Conservation (phyloP, 2,888 invertebrate genomes). For the Megaustenia siamemsis region DNA sequence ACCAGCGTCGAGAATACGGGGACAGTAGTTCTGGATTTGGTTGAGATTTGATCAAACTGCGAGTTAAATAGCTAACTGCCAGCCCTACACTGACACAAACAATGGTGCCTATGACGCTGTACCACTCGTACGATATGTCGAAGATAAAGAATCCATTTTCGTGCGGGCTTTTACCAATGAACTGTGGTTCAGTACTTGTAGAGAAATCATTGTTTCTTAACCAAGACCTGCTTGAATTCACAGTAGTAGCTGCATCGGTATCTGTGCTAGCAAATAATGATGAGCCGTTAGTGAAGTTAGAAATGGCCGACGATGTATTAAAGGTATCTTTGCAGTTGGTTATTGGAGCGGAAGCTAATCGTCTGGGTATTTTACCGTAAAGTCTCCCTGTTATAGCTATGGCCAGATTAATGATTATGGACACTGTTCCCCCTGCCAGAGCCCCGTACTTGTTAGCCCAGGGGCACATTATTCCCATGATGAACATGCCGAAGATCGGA, state of each 20-base stretch:
- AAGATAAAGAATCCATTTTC: slow-evolving; percentile 35
- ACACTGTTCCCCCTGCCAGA: slow-evolving; percentile 18
- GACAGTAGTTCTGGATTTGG: neutral
- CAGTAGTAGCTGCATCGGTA: neutral
- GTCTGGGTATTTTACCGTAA: slow-evolving; percentile 28
- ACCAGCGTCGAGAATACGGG: neutral
- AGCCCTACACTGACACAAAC: slow-evolving; percentile 36
- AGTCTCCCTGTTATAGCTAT: slow-evolving; percentile 36
- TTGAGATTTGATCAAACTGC: neutral
- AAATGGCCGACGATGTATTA: neutral
- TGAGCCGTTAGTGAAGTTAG: neutral
- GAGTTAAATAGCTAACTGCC: slow-evolving; percentile 33
- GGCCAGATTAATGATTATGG: slow-evolving; percentile 46
- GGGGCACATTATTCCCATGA: slow-evolving; percentile 64
- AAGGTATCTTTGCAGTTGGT: slow-evolving; percentile 12
- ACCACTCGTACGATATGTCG: slow-evolving; percentile 55
- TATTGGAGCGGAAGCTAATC: slow-evolving; percentile 30
- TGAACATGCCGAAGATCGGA: slow-evolving; percentile 64
- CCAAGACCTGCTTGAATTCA: no score
- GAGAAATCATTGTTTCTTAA: no score
- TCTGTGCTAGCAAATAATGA: neutral
- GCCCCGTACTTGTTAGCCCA: slow-evolving; percentile 59
- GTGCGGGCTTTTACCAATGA: neutral
- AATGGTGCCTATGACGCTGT: slow-evolving; percentile 36
- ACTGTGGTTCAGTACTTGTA: neutral